Percentiles rank a stretch among this genome's conserved stretches.
phyloP scores from a whole-genome alignment of 2,113 vertebrate species.

The Microtus ochrogaster region DNA sequence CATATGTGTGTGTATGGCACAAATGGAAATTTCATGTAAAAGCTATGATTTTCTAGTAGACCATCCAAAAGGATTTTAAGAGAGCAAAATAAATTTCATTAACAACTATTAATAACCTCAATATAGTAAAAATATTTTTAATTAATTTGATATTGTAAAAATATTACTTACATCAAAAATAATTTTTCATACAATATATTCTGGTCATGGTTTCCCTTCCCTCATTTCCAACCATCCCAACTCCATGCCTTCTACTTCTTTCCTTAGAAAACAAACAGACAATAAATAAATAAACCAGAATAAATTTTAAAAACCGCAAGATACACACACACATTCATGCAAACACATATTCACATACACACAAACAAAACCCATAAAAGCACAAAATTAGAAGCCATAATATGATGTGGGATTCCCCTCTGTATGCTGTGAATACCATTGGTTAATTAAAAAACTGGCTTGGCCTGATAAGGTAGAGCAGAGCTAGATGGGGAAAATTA shows the following conservation, averaged over 20 bases:
- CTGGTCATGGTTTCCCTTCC: background rate
- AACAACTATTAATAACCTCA: background rate
- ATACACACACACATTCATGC: background rate
- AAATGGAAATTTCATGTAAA: background rate
- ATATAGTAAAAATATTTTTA: background rate
- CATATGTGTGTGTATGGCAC: background rate
- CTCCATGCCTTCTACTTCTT: background rate
- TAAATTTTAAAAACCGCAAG: background rate
- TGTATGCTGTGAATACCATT: too few relatives aligned
- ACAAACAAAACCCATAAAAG: background rate
- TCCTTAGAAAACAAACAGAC: background rate
- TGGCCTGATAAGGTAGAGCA: too few relatives aligned
- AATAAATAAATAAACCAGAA: background rate
- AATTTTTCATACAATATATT: background rate
- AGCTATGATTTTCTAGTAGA: background rate
- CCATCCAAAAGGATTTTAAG: constrained; percentile 12
- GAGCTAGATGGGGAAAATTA: too few relatives aligned
- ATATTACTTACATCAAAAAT: background rate
- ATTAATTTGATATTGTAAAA: background rate
- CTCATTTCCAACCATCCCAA: background rate
- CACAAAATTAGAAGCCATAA: background rate
- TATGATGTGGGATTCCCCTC: too few relatives aligned
- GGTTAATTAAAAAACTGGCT: too few relatives aligned
- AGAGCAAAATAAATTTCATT: constrained; percentile 31
- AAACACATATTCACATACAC: background rate